These are phyloP conservation scores for Amniataba percoides DNA, from an alignment of 2,797 vertebrate species.

Conservation along the genomic window DNA sequence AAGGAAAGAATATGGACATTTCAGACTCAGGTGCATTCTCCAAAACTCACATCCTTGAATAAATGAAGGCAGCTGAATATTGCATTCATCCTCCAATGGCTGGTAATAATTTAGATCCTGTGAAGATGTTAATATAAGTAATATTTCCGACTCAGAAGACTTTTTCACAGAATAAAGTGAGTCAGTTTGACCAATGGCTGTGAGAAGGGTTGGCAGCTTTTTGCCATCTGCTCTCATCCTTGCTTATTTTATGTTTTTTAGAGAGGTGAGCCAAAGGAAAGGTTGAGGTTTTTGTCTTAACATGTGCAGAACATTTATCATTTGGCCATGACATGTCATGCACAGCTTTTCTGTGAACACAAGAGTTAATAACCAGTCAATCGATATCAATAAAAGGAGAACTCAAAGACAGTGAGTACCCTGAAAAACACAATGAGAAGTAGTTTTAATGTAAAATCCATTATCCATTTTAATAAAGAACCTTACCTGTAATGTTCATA, in stretches of 20 bases:
- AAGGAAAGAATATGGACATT: slow-evolving; percentile 2
- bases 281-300: background rate
- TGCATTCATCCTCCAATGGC: slow-evolving; percentile 8
- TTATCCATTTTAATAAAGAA: background rate
- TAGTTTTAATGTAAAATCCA: background rate
- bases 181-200: background rate
- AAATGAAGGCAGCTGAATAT: slow-evolving; percentile 27
- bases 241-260: background rate
- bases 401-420: background rate
- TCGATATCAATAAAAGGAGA: background rate
- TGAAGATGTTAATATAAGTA: background rate
- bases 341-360: background rate
- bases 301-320: background rate
- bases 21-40: slow-evolving; percentile 29
- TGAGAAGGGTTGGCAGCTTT: background rate
- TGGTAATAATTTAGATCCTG: background rate
- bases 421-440: background rate
- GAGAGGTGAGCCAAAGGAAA: background rate
- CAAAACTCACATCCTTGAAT: slow-evolving; percentile 35
- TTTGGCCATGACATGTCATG: background rate
- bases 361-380: background rate
- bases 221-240: background rate
- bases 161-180: background rate
- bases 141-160: background rate
- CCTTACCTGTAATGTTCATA: background rate